These are phyloP conservation scores for Takifugu rubripes DNA, from an alignment of 2,797 vertebrate genomes.

Conservation along the genomic window DNA sequence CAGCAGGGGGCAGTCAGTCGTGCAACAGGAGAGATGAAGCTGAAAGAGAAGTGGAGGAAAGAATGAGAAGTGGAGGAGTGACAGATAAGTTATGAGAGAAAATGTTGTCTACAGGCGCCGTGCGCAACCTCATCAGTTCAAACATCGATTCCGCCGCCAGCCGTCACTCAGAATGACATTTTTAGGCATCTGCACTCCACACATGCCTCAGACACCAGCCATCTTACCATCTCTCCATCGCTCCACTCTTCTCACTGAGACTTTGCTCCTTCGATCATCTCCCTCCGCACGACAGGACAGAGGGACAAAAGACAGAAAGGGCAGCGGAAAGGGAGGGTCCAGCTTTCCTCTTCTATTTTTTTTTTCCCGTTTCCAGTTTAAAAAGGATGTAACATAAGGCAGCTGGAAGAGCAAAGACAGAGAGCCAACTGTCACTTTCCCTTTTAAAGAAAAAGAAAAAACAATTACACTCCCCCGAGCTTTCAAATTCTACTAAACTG, in stretches of 20 bases:
- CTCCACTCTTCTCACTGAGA: conserved; percentile 78
- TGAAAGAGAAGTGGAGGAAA: conserved; percentile 48
- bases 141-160: conserved; percentile 45
- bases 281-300: conserved; percentile 63
- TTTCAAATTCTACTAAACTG: conserved; percentile 48
- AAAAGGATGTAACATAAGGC: conserved; percentile 57
- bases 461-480: conserved; percentile 11
- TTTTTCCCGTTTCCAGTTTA: conserved; percentile 44
- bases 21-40: conserved; percentile 80
- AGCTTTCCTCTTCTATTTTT: conserved; percentile 28
- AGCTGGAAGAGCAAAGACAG: conserved; percentile 32
- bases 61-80: conserved; percentile 31
- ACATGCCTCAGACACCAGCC: conserved; percentile 22
- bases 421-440: conserved; percentile 42
- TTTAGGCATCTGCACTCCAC: conserved; percentile 43
- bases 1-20: conserved; percentile 68
- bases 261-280: conserved; percentile 74
- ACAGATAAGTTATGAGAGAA: conserved; percentile 48
- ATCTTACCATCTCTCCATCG: conserved; percentile 84
- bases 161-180: conserved; percentile 60
- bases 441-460: background rate
- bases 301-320: conserved; percentile 44
- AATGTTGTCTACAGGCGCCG: conserved; percentile 38
- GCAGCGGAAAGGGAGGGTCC: conserved; percentile 45
- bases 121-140: conserved; percentile 59